These are phyloP conservation scores for Varanus komodoensis DNA, from an alignment of 2,113 vertebrate species.

Conservation along the genomic window DNA sequence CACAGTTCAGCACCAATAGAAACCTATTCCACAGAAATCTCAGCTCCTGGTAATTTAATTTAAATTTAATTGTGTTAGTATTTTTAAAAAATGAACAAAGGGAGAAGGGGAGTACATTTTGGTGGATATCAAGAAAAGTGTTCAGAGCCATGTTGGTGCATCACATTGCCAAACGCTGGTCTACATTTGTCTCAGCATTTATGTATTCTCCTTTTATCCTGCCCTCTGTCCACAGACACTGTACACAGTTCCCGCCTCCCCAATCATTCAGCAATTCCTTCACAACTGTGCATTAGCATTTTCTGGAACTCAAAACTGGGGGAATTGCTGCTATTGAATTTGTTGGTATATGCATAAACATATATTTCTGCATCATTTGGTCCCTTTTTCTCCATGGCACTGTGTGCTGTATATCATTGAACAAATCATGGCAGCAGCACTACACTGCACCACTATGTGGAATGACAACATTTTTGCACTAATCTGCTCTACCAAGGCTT, in stretches of 20 bases:
- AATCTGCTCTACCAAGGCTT: conserved; percentile 7
- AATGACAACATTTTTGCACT: not conserved
- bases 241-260: not conserved
- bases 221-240: not conserved
- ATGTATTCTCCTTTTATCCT: not conserved
- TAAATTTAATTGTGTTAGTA: no score
- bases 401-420: not conserved
- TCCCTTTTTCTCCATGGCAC: not conserved
- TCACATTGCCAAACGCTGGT: not conserved
- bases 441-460: not conserved
- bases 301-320: not conserved
- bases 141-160: no score
- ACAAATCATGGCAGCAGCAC: not conserved
- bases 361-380: not conserved
- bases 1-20: no score
- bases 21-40: no score
- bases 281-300: not conserved
- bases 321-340: not conserved
- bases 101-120: no score
- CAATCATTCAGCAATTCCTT: not conserved
- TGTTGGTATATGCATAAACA: not conserved
- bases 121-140: no score
- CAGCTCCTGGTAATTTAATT: no score
- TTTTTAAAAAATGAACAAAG: no score
- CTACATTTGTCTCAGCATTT: not conserved